Evolutionary conservation across 1,140 invertebrate species (phyloP), one percentile per base, ranked within the genome.

Genomic region (Drosophila navojoa): DNA sequence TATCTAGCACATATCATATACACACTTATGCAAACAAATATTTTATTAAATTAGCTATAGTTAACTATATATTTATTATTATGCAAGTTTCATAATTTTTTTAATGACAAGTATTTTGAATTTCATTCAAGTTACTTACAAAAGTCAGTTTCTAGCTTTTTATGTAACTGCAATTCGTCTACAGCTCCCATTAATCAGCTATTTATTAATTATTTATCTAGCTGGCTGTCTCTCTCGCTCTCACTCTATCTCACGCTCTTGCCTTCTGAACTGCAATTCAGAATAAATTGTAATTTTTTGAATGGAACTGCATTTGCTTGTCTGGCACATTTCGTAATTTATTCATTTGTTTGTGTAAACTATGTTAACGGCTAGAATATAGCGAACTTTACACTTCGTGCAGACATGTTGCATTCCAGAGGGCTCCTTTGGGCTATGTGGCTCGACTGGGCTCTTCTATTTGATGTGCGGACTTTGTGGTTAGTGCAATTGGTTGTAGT

Each of bases 401-500:
- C 57, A 32, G 57, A 59, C 57, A 59, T 59, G 25, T 59, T 59
- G 57, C 27, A 59, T 59, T 59, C 57, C 44, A 29, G 9, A 49
- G 42, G 13, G 55, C 42, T 59, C 25, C 25, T 59, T 29, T 11
- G 2, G 32, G 35, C 35, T 38, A 11, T 38, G 42, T 2, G 38
- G 19, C 54, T 27, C 22, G 13, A 19, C 19, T 42, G 19, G 42
- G 47, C 22, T 44, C 10, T 53, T 53, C 40, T 32, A 53, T 44
- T 64, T 15, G 35, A 29, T 55, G 13, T 35, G 38, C 44, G 19
- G 19, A 11, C 11, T 54, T 22, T 66, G 62, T 55, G 62, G 62
- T 45, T 57, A 57, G 27, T 25, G 27, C 62, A 57, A 66, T 66
- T 66, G 57, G 62, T 66, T 66, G 62, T 66, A 11, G n/a, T 29